Percentiles rank a stretch among this genome's conserved stretches.
Conservation (phyloP, 2,113 vertebrate genomes). For the Urocynchramus pylzowi region DNA sequence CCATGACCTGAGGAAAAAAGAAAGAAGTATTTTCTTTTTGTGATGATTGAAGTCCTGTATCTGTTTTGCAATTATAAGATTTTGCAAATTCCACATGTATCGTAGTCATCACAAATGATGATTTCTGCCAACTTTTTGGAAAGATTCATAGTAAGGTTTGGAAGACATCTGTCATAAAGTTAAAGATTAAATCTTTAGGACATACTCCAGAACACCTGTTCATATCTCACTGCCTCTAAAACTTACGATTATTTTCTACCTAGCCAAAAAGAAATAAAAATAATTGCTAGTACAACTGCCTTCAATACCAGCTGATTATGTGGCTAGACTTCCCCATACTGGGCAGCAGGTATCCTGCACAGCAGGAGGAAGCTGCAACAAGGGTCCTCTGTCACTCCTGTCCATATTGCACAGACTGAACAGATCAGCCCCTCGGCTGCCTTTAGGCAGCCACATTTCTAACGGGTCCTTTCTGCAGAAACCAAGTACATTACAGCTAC, state of each 20-base stretch:
- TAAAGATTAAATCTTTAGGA: not conserved
- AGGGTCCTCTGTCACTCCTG: not conserved
- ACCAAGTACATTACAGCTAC: not conserved
- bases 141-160: not conserved
- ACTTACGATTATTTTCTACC: not conserved
- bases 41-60: not conserved
- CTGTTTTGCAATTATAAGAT: not conserved
- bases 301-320: not conserved
- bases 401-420: not conserved
- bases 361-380: not conserved
- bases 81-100: not conserved
- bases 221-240: not conserved
- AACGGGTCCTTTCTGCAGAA: not conserved
- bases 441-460: not conserved
- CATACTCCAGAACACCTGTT: not conserved
- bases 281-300: not conserved
- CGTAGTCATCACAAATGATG: not conserved
- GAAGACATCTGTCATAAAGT: not conserved
- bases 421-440: not conserved
- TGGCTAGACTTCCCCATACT: not conserved
- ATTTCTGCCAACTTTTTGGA: not conserved
- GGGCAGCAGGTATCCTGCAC: not conserved
- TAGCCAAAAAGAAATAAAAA: not conserved
- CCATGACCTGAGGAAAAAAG: conserved; percentile 73
- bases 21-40: not conserved